Conservation (phyloP, 2,113 vertebrate species). For the Actenoides lindsayi region DNA sequence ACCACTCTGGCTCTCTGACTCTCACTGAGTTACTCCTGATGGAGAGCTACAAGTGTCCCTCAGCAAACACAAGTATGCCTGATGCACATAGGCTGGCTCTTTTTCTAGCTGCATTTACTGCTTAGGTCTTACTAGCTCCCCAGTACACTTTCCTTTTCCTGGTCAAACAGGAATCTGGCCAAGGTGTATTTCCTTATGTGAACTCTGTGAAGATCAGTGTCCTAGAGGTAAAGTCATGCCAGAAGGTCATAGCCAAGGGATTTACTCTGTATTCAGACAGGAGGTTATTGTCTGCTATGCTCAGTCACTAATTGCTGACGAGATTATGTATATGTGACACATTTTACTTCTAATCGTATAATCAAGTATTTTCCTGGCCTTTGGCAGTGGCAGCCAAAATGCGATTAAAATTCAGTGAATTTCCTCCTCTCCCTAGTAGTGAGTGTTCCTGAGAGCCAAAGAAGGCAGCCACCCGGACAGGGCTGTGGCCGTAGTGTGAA, state of each 20-base stretch:
- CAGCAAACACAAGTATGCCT: background rate
- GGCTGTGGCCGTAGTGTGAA: background rate
- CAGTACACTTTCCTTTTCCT: background rate
- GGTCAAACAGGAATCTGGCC: background rate
- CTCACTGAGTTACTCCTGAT: background rate
- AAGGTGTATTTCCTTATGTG: background rate
- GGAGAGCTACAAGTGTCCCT: background rate
- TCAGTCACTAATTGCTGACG: background rate
- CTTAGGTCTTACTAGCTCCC: background rate
- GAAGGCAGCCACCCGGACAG: background rate
- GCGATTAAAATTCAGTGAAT: background rate
- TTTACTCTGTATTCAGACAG: background rate
- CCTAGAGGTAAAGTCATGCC: background rate
- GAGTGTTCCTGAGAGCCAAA: background rate
- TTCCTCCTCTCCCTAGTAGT: background rate
- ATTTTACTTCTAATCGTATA: background rate
- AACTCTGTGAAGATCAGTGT: background rate
- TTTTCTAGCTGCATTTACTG: background rate
- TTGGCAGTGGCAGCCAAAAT: background rate
- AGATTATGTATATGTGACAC: background rate
- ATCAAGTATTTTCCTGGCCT: constrained; percentile 9
- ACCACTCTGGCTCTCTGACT: background rate
- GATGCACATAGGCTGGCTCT: background rate
- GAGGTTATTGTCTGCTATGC: background rate
- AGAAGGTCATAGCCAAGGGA: background rate